These are phyloP conservation scores for Cavia porcellus DNA, from an alignment of 2,113 vertebrate species.

Conservation along the genomic window DNA sequence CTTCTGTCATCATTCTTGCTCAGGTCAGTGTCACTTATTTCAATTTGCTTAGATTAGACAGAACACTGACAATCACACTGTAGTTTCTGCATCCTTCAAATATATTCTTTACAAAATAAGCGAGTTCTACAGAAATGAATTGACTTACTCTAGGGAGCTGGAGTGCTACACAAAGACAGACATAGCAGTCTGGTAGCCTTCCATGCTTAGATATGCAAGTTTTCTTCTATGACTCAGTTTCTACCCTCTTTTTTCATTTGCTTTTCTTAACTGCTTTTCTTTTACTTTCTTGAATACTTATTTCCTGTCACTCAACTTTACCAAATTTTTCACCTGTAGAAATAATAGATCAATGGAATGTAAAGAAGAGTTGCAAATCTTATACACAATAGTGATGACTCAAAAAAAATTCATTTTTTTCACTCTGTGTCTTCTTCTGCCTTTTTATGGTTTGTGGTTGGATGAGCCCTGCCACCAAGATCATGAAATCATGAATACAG, in stretches of 20 bases:
- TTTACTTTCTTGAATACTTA: background rate
- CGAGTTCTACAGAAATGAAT: background rate
- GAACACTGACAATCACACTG: background rate
- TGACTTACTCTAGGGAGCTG: background rate
- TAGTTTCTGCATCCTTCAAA: background rate
- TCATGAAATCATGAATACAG: too few species aligned
- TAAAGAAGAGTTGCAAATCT: background rate
- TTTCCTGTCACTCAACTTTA: background rate
- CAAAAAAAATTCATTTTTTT: slow-evolving; percentile 45
- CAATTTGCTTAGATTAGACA: background rate
- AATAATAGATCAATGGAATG: background rate
- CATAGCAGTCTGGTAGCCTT: background rate
- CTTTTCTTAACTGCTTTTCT: background rate
- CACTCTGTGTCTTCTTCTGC: background rate
- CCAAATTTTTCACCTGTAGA: background rate
- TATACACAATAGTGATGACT: slow-evolving; percentile 66
- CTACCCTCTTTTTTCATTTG: background rate
- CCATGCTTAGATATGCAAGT: background rate
- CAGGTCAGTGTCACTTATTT: background rate
- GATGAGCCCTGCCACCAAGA: too few species aligned
- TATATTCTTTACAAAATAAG: background rate
- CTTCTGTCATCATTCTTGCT: background rate
- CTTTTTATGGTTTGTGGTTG: too few species aligned
- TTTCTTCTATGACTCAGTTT: background rate
- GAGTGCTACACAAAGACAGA: background rate